Evolutionary conservation across 2,113 vertebrate species (phyloP), one percentile per base, ranked within the genome.

Genomic region (Peromyscus polionotus): DNA sequence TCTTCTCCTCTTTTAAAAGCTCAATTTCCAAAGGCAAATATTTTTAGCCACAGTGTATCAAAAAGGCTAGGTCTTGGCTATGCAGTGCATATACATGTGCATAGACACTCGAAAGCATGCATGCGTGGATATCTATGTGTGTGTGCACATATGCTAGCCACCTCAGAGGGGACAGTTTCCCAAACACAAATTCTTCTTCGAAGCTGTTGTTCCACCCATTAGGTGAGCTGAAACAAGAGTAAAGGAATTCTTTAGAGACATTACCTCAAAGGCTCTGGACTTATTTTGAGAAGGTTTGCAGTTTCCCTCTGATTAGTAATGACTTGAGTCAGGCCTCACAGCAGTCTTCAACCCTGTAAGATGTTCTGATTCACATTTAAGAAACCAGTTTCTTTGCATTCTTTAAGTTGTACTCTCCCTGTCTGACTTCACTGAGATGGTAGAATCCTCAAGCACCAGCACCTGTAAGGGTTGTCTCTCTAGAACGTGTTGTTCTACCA

Each of bases 201-300:
- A 63, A 19, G 19, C 26, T 92, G 3, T 59, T 93, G 2, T 65
- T 90, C 45, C 13, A 1, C 16, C 17, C 5, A 39, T 61, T 65
- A 68, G 31, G 88, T 95, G 61, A 54, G 61, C 28, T 70, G 17
- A 67, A 79, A 90, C 33, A 28, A 76, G 16, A 67, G 19, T 36
- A 54, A 90, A 68, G 42, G 8, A 68, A 91, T 31, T 88, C 12
- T 68, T 36, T 45, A 92, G 6, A 33, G n/a, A 59, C 10, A 81
- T 39, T 8, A 59, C 10, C 24, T 59, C 0, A 28, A 83, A 20
- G n/a, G 26, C 22, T 57, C 31, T 91, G 17, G 77, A 45, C 33
- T 90, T 88, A 85, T 79, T 88, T 93, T 77, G 76, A 59, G 42
- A 83, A 70, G 75, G 39, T 54, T n/a, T 76, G 33, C 54, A 28